Evolutionary conservation across 2,113 vertebrate genomes (phyloP), one percentile per base, ranked within the genome.

Genomic region (Eptatretus burgeri): DNA sequence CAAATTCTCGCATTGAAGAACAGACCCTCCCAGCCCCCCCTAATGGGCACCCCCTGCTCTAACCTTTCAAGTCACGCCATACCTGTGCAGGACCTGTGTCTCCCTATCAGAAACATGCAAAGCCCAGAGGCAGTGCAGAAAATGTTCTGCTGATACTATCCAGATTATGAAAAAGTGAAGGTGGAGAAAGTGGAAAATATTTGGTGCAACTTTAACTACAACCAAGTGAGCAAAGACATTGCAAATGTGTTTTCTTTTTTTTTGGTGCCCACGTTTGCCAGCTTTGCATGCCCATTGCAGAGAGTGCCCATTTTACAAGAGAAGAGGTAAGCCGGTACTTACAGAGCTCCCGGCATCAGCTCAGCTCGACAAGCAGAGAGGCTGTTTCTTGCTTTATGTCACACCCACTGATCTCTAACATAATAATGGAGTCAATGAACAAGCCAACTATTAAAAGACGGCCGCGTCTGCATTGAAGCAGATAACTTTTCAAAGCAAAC

Each of bases 321-420:
- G 79, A 72, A 93, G 95, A 86, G 80, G 78, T 84, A 87, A 85
- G 81, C 84, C 91, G 82, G 95, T 98, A 98, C 91, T 98, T 98
- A 98, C 91, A 94, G 94, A 84, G 84, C 93, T 94, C 87, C 85
- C 86, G 56, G 56, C 56, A 60, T 17, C 56, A 60, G 56, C 56
- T 17, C 56, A 20, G 20, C 95, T 81, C 83, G 88, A 78, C 79
- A 98, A 98, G 91, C 84, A 93, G 85, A 84, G 83, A 84, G 85
- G 56, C 85, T 95, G 94, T 87, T 95, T 95, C 91, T 98, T 87
- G 91, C 85, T 96, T 98, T 98, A 93, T 60, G 87, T 98, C 91
- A 98, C 91, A 98, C 91, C 91, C 95, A 94, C 95, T 98, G 91
- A 95, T 93, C 87, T 95, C 91, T 98, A 98, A 94, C 89, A 95